Base-by-base conservation (phyloP, 2,113 vertebrate species). In the Eptatretus burgeri region DNA sequence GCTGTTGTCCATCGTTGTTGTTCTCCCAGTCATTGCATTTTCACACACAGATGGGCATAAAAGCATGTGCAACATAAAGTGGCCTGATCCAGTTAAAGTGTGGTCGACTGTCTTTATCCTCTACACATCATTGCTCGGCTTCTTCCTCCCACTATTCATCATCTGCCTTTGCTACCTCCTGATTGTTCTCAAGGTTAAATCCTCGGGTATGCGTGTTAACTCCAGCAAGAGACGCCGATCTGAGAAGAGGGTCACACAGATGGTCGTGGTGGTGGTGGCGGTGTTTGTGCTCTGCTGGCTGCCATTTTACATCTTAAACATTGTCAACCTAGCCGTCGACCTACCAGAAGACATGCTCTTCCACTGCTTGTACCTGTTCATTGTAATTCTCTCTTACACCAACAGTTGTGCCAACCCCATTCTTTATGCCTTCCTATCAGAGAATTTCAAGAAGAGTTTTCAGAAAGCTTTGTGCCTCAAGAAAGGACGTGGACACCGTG, bases 361-460 rank as follows among this genome's bases (percentile, higher is more conserved):
- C 68, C 78, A 83, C 1, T 84, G 85, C 1, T 73, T 95, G 66
- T 95, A 93, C 73, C 83, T 82, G 68, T 82, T 89, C 1, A 85
- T 93, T 12, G 85, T 95, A 51, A 83, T 84, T n/a, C 77, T 95
- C 66, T 88, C 88, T 0, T 95, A 95, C 0, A 82, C 88, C 62
- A 93, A 94, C 76, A 93, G 85, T 72, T 93, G 87, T 0, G 85
- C 86, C 68, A 95, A 95, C 66, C 88, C 88, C 64, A 80, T 95
- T 63, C 77, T 95, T 52, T 93, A 95, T 0, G 87, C 83, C 64
- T 88, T 95, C 72, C 81, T 95, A 65, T 93, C 87, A 13, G 83
- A 88, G 67, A 86, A 83, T 72, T 93, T 95, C 75, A 84, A 93
- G 73, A 76, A 84, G 68, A 86, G 87, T 63, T 89, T 95, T 73